Percentiles rank a stretch among this genome's conserved stretches.
Evolutionary conservation across 2,797 vertebrate species (phyloP).

Genomic region (Microchirus variegatus): DNA sequence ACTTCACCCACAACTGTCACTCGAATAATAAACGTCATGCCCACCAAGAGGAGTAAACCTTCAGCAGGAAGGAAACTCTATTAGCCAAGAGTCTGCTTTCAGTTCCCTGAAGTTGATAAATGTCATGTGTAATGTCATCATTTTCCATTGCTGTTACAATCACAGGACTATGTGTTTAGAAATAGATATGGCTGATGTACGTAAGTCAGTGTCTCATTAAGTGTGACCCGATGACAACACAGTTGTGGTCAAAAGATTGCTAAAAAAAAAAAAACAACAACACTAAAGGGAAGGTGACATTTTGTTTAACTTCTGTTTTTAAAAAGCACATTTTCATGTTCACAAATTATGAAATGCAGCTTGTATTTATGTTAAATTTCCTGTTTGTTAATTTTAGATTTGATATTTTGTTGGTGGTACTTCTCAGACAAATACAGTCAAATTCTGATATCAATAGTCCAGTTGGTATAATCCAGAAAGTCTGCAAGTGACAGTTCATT

Average conservation of each 20-base stretch:
- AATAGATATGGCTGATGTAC: not conserved
- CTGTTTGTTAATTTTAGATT: too few relatives aligned
- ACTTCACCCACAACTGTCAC: not conserved
- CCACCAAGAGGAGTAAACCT: slow-evolving; percentile 38
- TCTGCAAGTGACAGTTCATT: slow-evolving; percentile 16
- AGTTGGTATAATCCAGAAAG: slow-evolving; percentile 21
- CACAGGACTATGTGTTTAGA: slow-evolving; percentile 4
- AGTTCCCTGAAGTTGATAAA: slow-evolving; percentile 42
- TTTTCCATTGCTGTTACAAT: slow-evolving; percentile 1
- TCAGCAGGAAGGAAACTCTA: slow-evolving; percentile 19
- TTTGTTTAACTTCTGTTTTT: not conserved
- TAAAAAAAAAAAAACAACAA: not conserved
- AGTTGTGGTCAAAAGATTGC: not conserved
- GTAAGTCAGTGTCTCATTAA: not conserved
- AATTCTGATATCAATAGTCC: slow-evolving; percentile 18
- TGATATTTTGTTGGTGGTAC: too few relatives aligned
- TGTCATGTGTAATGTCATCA: slow-evolving; percentile 15
- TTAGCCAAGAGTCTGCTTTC: slow-evolving; percentile 54
- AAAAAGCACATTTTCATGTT: not conserved
- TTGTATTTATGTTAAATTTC: too few relatives aligned
- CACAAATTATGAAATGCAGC: too few relatives aligned
- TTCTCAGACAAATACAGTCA: slow-evolving; percentile 14
- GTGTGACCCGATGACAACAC: not conserved
- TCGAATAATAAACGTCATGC: not conserved
- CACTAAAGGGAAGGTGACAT: not conserved